These are phyloP conservation scores for Harpalus rubripes DNA, from an alignment of 2,888 invertebrate genomes.

Conservation along the genomic window DNA sequence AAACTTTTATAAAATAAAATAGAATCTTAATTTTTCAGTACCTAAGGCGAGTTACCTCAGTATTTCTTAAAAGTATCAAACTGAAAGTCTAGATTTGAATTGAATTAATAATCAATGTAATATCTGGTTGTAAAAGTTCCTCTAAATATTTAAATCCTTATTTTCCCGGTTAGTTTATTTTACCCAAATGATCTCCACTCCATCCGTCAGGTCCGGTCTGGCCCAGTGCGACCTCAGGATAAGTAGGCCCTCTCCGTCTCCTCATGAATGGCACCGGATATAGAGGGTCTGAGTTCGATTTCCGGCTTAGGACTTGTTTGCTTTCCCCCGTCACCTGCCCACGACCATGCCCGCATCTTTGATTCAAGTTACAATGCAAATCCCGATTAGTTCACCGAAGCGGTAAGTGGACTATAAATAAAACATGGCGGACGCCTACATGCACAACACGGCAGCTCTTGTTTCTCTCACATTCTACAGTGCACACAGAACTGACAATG, in stretches of 20 bases:
- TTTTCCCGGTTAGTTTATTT: neutral
- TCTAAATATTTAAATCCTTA: conserved; percentile 4
- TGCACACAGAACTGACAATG: too few relatives aligned
- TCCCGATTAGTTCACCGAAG: conserved; percentile 65
- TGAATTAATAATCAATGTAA: neutral
- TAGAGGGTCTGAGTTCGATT: conserved; percentile 65
- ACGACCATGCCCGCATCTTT: conserved; percentile 47
- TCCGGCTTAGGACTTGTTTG: conserved; percentile 60
- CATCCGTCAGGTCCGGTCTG: neutral
- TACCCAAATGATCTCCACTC: neutral
- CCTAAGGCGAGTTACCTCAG: too few relatives aligned
- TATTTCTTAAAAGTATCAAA: too few relatives aligned
- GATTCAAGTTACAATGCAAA: conserved; percentile 65
- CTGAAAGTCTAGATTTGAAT: neutral
- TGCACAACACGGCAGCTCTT: neutral
- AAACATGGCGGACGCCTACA: conserved; percentile 47
- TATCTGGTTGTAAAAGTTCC: neutral
- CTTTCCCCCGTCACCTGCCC: conserved; percentile 14
- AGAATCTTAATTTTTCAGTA: too few relatives aligned
- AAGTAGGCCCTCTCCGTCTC: conserved; percentile 52
- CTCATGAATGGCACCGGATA: conserved; percentile 59
- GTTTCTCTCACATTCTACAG: neutral
- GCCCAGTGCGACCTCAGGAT: conserved; percentile 21
- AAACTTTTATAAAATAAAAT: too few relatives aligned
- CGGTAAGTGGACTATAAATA: conserved; percentile 65